Evolutionary conservation across 2,797 vertebrate species (phyloP), one percentile per base, ranked within the genome.

Genomic region (Taeniopygia guttata): DNA sequence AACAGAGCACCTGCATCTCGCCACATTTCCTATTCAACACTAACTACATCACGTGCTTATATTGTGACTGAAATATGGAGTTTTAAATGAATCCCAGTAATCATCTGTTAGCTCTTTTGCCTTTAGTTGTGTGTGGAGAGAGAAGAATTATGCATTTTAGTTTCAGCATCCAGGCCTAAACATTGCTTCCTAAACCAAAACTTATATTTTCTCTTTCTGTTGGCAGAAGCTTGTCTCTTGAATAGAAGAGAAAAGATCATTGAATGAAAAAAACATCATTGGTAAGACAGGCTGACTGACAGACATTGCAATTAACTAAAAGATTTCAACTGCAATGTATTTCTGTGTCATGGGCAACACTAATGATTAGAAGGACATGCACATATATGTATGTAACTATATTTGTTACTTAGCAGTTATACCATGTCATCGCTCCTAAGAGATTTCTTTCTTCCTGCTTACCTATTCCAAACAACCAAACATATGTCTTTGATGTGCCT

Each of bases 401-500:
- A 77, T 32, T 85, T 84, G 82, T 90, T 89, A 92, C 46, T 82
- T 73, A 74, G 75, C 64, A 83, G 42, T 90, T 91, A 69, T 9
- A 88, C 19, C 46, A 32, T 43, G 63, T 68, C 90, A 91, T 89
- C 52, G 66, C 64, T 94, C 68, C 89, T 59, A 95, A 89, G 82
- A 87, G 73, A 55, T 56, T 84, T 89, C 52, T 91, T 89, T 79
- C 59, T 91, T 91, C 23, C 66, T 80, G 54, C 66, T 91, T 86
- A 66, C 83, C 70, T 93, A 79, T 92, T 94, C 90, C 84, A 79
- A 88, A 92, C 5, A 16, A 90, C 86, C 93, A 95, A 93, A 87
- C 82, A 68, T 66, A 89, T 40, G 85, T 89, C 94, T 97, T 97
- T 96, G 92, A 96, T 96, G 89, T 84, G 82, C 94, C 94, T 95